phyloP scores from a whole-genome alignment of 2,888 invertebrate genomes.

The Dendrolimus houi region DNA sequence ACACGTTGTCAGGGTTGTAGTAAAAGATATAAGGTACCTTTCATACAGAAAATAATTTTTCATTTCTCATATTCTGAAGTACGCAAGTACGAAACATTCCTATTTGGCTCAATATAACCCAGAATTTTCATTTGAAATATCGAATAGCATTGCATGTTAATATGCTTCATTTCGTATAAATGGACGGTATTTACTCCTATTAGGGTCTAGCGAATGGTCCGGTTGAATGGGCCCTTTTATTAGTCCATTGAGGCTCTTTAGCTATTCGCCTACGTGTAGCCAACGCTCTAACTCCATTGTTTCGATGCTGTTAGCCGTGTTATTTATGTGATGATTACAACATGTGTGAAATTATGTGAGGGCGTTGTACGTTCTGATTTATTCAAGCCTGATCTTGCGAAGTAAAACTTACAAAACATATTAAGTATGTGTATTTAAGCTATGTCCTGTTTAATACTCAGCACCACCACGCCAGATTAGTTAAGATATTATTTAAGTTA shows the following conservation, averaged over 20 bases:
- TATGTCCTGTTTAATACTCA: no score
- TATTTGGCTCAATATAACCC: no score
- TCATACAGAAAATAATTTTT: no score
- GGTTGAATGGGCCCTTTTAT: slow-evolving; percentile 4
- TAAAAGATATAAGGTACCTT: no score
- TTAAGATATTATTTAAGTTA: no score
- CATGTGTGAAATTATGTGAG: neutral
- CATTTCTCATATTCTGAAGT: no score
- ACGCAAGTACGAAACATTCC: no score
- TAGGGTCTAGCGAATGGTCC: neutral
- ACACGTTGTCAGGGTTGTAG: no score
- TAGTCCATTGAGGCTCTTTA: slow-evolving; percentile 1
- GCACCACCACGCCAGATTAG: no score
- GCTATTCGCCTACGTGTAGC: neutral
- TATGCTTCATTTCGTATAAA: neutral
- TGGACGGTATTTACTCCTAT: neutral
- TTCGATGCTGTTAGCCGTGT: slow-evolving; percentile 2
- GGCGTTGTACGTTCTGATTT: neutral
- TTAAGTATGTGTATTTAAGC: no score
- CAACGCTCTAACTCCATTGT: slow-evolving; percentile 1
- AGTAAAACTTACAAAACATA: neutral
- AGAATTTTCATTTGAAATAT: no score
- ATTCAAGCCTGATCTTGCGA: neutral
- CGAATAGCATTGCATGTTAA: neutral
- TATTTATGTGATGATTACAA: slow-evolving; percentile 4